Percentiles rank a stretch among this genome's conserved stretches.
Evolutionary conservation across 2,797 vertebrate genomes (phyloP).

Genomic region (Poeciliopsis infans): DNA sequence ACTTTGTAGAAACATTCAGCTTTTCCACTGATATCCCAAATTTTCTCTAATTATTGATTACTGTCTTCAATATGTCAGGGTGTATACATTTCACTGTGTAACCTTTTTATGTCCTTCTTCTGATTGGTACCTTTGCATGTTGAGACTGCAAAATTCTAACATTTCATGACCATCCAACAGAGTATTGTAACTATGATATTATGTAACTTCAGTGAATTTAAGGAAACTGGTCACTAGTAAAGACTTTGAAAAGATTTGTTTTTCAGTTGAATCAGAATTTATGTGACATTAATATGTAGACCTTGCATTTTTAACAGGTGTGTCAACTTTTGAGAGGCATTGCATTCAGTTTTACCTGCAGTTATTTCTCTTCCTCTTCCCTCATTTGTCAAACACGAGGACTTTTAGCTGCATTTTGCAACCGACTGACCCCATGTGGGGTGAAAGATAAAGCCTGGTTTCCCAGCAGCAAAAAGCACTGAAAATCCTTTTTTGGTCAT

Average conservation of each 20-base stretch:
- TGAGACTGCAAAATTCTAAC: neutral
- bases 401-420: slow-evolving; percentile 64
- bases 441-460: slow-evolving; percentile 60
- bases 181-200: neutral
- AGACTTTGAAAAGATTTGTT: neutral
- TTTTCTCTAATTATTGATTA: neutral
- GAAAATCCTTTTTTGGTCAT: slow-evolving; percentile 82
- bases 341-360: neutral
- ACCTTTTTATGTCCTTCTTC: neutral
- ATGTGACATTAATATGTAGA: neutral
- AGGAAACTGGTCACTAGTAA: neutral
- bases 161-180: neutral
- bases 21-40: neutral
- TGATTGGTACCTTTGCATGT: neutral
- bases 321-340: neutral
- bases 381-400: slow-evolving; percentile 25
- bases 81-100: neutral
- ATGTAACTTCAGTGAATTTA: neutral
- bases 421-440: slow-evolving; percentile 48
- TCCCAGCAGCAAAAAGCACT: slow-evolving; percentile 63
- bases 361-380: neutral
- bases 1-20: neutral
- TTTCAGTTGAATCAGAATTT: neutral
- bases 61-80: neutral
- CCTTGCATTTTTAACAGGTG: neutral